Conservation (phyloP, 2,113 vertebrate species). For the Mesitornis unicolor region DNA sequence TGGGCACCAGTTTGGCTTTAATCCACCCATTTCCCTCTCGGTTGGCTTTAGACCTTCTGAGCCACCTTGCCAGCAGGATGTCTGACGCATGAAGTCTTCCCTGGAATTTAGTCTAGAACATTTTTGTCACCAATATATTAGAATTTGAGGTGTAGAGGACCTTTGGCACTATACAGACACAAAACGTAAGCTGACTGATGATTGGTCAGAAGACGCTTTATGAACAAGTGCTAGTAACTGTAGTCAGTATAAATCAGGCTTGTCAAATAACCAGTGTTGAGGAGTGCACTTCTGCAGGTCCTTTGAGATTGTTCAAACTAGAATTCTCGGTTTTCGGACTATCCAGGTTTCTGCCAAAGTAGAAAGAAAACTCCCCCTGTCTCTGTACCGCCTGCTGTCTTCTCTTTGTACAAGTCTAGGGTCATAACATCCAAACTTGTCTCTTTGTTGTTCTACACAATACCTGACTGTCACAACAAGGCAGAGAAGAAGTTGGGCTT, state of each 20-base stretch:
- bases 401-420: background rate
- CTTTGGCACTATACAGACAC: background rate
- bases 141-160: background rate
- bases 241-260: background rate
- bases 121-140: background rate
- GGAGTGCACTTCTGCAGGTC: background rate
- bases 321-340: background rate
- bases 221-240: background rate
- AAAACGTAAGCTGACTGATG: background rate
- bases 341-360: background rate
- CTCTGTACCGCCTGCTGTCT: background rate
- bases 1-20: background rate
- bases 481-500: background rate
- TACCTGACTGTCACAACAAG: background rate
- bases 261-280: background rate
- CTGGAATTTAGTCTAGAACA: background rate
- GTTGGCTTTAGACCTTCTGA: background rate
- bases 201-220: background rate
- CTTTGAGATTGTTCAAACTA: background rate
- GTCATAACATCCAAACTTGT: rapidly evolving
- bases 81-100: background rate
- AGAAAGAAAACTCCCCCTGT: background rate
- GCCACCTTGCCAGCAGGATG: background rate
- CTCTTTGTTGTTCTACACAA: background rate
- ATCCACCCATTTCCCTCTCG: background rate